phyloP scores from a whole-genome alignment of 2,888 invertebrate genomes.

The Spialia ferax region DNA sequence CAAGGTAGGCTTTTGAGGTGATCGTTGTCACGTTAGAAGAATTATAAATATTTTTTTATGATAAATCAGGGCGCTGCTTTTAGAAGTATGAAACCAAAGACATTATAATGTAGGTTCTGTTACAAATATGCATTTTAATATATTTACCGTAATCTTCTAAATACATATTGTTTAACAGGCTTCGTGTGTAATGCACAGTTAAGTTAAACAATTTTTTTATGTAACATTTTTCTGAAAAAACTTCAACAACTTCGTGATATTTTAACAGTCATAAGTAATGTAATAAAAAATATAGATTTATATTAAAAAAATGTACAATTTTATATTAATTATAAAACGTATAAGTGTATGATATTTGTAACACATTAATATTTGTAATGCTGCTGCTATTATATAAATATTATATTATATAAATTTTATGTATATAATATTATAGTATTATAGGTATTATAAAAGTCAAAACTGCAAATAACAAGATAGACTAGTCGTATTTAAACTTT shows the following conservation, averaged over 20 bases:
- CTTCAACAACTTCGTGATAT: background rate
- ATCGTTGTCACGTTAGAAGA: background rate
- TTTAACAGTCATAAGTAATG: background rate
- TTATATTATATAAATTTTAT: no score
- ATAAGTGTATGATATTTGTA: no score
- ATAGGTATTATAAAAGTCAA: no score
- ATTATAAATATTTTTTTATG: background rate
- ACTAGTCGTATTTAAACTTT: no score
- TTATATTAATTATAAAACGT: background rate
- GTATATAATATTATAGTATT: no score
- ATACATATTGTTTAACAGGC: background rate
- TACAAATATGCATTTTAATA: constrained; percentile 5
- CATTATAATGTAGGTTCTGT: constrained; percentile 10
- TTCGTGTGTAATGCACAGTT: background rate
- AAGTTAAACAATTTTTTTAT: background rate
- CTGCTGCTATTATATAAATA: no score
- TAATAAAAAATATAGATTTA: background rate
- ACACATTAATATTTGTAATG: no score
- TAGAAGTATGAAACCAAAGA: constrained; percentile 26
- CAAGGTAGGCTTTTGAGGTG: constrained; percentile 11
- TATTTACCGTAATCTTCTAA: background rate
- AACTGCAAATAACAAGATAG: no score
- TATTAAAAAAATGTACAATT: background rate
- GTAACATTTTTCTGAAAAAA: background rate
- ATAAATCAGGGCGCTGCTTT: background rate